Percentiles rank a stretch among this genome's conserved stretches.
Conservation (phyloP, 2,888 invertebrate genomes). For the Acronicta leporina region DNA sequence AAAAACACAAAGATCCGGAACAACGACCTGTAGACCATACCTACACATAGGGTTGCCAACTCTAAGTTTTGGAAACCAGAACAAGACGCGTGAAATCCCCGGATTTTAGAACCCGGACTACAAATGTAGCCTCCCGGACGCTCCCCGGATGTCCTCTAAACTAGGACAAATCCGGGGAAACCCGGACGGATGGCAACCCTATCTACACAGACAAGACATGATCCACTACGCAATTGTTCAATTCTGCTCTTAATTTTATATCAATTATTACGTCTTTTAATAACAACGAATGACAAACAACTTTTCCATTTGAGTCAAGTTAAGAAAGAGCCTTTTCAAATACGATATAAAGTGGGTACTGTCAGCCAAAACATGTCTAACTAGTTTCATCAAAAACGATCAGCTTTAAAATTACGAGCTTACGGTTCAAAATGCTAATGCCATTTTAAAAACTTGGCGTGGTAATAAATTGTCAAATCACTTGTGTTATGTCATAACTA, state of each 20-base stretch:
- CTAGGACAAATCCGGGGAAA: no score
- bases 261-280: not conserved
- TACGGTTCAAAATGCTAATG: constrained; percentile 15
- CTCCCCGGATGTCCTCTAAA: no score
- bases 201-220: no score
- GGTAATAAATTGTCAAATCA: constrained; percentile 46
- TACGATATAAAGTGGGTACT: constrained; percentile 1
- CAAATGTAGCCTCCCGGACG: no score
- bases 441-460: constrained; percentile 3
- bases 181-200: no score
- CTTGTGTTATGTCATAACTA: constrained; percentile 47
- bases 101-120: no score
- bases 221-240: no score
- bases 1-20: no score
- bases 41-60: no score
- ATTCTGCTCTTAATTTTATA: not conserved
- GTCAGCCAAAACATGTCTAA: not conserved
- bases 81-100: no score
- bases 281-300: not conserved
- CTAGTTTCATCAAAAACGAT: constrained; percentile 6
- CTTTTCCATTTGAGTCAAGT: not conserved
- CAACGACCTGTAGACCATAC: no score
- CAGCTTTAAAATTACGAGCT: constrained; percentile 1
- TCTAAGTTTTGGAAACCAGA: no score
- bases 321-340: not conserved